A percentile compares a stretch with the other conserved stretches of the same genome.
Evolutionary conservation across 2,113 vertebrate species (phyloP).

Genomic region (Lophura nycthemera): DNA sequence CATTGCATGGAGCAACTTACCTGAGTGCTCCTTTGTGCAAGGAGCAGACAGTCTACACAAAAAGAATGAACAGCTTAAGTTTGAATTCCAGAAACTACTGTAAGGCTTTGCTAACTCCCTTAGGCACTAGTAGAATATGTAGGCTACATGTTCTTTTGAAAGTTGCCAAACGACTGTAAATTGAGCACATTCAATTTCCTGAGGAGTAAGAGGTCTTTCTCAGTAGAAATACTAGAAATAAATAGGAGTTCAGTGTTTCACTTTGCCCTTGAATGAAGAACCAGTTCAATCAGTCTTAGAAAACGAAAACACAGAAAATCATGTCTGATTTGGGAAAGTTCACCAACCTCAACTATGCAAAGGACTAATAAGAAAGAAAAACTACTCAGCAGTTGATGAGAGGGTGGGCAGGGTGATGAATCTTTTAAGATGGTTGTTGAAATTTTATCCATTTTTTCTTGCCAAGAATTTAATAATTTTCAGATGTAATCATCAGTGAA

Average conservation of each 20-base stretch:
- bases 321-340: not conserved
- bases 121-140: rapidly evolving
- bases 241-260: not conserved
- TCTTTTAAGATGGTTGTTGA: not conserved
- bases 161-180: not conserved
- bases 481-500: not conserved
- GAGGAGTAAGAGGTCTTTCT: not conserved
- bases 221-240: not conserved
- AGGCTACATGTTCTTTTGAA: not conserved
- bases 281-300: not conserved
- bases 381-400: not conserved
- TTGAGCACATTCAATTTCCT: not conserved
- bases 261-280: not conserved
- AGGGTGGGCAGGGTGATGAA: not conserved
- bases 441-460: not conserved
- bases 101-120: not conserved
- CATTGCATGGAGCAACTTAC: not conserved
- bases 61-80: not conserved
- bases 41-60: not conserved
- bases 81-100: not conserved
- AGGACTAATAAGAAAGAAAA: not conserved
- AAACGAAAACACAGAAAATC: not conserved
- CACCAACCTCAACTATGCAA: not conserved
- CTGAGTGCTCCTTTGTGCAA: not conserved
- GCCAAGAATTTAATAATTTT: not conserved